phyloP scores from a whole-genome alignment of 1,140 invertebrate genomes.

The Hesperophylax magnus region DNA sequence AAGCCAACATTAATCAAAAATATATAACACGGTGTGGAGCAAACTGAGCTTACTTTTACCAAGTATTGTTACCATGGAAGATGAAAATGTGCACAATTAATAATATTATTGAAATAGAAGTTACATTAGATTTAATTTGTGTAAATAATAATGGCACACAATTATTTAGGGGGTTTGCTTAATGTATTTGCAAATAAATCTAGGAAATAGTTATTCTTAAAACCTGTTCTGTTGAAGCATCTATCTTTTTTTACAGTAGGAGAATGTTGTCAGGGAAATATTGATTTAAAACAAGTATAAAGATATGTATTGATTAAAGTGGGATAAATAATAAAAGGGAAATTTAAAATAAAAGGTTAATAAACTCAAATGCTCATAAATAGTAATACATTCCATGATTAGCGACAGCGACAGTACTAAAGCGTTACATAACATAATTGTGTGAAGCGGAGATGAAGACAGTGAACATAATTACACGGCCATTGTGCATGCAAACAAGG shows the following conservation, averaged over 20 bases:
- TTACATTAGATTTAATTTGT: too few relatives aligned
- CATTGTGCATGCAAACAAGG: conserved; percentile 22
- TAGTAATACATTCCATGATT: conserved; percentile 13
- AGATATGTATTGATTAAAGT: too few relatives aligned
- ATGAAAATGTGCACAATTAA: too few relatives aligned
- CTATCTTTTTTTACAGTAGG: not conserved
- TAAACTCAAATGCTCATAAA: conserved; percentile 1
- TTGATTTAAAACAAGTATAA: not conserved
- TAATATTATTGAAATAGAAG: too few relatives aligned
- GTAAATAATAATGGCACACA: too few relatives aligned
- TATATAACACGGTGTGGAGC: too few relatives aligned
- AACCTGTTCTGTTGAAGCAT: too few relatives aligned
- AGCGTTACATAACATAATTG: conserved; percentile 30
- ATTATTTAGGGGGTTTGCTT: too few relatives aligned
- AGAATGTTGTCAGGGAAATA: not conserved
- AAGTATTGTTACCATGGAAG: too few relatives aligned
- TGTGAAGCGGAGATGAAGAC: conserved; percentile 42
- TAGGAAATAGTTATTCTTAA: too few relatives aligned
- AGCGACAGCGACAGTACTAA: conserved; percentile 25
- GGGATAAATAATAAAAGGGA: not conserved
- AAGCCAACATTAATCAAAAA: not conserved
- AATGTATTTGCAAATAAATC: too few relatives aligned
- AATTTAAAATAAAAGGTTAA: not conserved
- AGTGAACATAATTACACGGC: conserved; percentile 18
- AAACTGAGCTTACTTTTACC: too few relatives aligned